These are phyloP conservation scores for Dryadula phaetusa DNA, from an alignment of 2,888 invertebrate species.

Conservation along the genomic window DNA sequence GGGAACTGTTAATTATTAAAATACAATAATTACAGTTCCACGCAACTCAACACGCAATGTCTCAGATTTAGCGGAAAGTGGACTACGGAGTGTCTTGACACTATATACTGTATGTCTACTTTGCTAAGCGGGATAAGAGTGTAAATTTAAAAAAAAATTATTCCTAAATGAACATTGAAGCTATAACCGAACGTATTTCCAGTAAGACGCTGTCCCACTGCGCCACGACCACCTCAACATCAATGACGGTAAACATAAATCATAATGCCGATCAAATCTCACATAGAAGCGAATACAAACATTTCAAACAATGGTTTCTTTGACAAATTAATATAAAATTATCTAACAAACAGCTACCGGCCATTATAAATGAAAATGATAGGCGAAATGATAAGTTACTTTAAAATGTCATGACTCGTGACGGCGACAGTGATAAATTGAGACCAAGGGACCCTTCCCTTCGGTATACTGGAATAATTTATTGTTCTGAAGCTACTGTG, in stretches of 20 bases:
- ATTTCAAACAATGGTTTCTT: background rate
- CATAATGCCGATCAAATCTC: background rate
- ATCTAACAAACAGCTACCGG: slow-evolving; percentile 17
- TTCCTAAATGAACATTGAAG: too few relatives aligned
- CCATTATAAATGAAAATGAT: slow-evolving; percentile 27
- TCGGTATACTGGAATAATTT: slow-evolving; percentile 10
- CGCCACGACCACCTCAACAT: too few relatives aligned
- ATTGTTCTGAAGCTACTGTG: slow-evolving; percentile 4
- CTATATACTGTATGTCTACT: too few relatives aligned
- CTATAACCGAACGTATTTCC: too few relatives aligned
- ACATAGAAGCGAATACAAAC: slow-evolving; percentile 1
- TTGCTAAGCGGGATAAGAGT: too few relatives aligned
- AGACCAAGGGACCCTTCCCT: background rate
- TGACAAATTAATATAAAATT: slow-evolving; percentile 25
- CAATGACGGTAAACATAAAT: background rate
- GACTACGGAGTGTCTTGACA: too few relatives aligned
- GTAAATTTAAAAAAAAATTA: too few relatives aligned
- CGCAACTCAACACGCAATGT: too few relatives aligned
- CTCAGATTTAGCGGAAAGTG: too few relatives aligned
- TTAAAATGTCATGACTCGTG: slow-evolving; percentile 22
- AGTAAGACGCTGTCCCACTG: too few relatives aligned
- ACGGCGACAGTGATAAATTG: slow-evolving; percentile 24
- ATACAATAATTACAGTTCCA: too few relatives aligned
- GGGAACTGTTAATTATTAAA: too few relatives aligned
- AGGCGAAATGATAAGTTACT: slow-evolving; percentile 22